Conservation (phyloP, 2,797 vertebrate species). For the Hephaestus fuliginosus region DNA sequence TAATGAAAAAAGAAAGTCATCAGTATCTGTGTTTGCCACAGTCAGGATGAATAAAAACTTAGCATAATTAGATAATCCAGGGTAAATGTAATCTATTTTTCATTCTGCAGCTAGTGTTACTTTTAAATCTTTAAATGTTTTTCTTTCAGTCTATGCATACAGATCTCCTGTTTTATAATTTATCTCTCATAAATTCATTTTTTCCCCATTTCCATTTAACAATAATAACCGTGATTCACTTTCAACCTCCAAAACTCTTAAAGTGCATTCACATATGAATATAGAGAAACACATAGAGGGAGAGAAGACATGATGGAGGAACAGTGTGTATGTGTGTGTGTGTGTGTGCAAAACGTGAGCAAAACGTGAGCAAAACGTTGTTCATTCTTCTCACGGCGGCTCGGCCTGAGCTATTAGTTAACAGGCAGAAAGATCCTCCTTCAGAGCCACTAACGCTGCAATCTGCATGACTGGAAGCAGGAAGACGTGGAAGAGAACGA, state of each 20-base stretch:
- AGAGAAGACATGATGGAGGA: background rate
- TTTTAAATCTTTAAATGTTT: background rate
- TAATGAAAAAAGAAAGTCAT: background rate
- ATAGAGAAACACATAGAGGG: background rate
- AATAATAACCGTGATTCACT: background rate
- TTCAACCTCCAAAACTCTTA: background rate
- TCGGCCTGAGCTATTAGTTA: conserved; percentile 20
- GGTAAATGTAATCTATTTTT: too few species aligned
- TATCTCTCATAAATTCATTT: background rate
- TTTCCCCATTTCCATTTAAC: background rate
- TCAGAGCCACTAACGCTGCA: conserved; percentile 20
- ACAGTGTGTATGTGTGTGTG: background rate
- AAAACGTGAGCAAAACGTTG: conserved; percentile 22
- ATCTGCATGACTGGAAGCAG: conserved; percentile 17
- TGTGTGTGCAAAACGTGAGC: background rate
- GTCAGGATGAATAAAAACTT: background rate
- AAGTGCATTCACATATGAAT: background rate
- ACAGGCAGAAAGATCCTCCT: conserved; percentile 14
- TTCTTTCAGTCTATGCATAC: background rate
- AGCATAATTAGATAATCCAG: background rate
- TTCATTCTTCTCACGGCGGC: conserved; percentile 27
- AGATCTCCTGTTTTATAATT: background rate
- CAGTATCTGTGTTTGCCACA: background rate
- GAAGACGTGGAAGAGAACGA: background rate
- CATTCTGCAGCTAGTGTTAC: too few species aligned